Conservation (phyloP, 1,140 invertebrate genomes). For the Goniozus legneri region DNA sequence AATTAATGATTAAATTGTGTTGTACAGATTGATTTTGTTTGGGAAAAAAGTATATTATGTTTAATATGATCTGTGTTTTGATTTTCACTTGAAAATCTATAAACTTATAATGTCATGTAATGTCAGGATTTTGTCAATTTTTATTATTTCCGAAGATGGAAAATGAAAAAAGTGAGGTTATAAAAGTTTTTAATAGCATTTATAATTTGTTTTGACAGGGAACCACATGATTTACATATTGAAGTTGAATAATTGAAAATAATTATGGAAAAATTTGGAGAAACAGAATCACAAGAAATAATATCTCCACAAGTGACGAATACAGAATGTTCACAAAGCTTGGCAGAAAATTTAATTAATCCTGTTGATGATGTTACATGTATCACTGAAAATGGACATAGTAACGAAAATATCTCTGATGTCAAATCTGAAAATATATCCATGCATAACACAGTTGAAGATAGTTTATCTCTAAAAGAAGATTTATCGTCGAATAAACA, state of each 20-base stretch:
- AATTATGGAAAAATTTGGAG: slow-evolving; percentile 22
- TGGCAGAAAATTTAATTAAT: neutral
- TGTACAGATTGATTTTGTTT: neutral
- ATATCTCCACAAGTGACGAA: neutral
- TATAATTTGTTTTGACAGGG: slow-evolving; percentile 11
- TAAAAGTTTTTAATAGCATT: neutral
- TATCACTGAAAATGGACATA: neutral
- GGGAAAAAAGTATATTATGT: neutral
- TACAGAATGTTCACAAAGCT: no score
- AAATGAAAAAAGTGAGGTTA: no score
- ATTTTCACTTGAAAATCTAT: neutral
- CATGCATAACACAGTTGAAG: no score
- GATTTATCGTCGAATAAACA: no score
- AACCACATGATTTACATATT: slow-evolving; percentile 13
- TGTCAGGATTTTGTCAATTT: slow-evolving; percentile 3
- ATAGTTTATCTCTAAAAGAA: no score
- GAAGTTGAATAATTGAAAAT: slow-evolving; percentile 12
- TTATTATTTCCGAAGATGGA: no score
- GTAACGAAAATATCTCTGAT: neutral
- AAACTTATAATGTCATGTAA: neutral
- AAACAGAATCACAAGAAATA: neutral
- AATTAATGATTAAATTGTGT: neutral
- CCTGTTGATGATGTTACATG: no score
- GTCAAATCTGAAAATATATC: no score
- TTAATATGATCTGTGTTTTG: neutral